Evolutionary conservation across 1,140 invertebrate genomes (phyloP).

Genomic region (Arion vulgaris): DNA sequence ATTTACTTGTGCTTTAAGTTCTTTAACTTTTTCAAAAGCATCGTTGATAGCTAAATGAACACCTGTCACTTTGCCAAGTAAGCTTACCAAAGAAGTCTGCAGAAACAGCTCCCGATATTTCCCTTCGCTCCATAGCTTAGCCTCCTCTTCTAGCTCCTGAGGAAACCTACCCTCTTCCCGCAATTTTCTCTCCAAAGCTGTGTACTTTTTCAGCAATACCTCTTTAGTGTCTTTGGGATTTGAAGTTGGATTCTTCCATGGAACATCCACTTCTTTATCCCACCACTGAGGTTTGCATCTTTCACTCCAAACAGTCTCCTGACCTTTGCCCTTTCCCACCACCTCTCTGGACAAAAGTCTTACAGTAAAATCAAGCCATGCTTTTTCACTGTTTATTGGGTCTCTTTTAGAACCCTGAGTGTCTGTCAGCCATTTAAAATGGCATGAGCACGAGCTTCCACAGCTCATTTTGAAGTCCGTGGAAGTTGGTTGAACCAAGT

Average conservation of each 20-base stretch:
- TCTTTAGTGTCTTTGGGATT: slow-evolving; percentile 45
- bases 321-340: slow-evolving; percentile 41
- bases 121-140: slow-evolving; percentile 36
- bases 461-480: slow-evolving; percentile 25
- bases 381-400: slow-evolving; percentile 42
- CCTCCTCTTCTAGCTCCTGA: slow-evolving; percentile 38
- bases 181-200: slow-evolving; percentile 38
- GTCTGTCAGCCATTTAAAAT: slow-evolving; percentile 28
- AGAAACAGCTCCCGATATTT: slow-evolving; percentile 32
- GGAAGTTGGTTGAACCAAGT: neutral
- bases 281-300: slow-evolving; percentile 42
- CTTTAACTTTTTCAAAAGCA: slow-evolving; percentile 31
- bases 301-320: slow-evolving; percentile 42
- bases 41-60: slow-evolving; percentile 20
- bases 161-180: slow-evolving; percentile 31
- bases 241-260: slow-evolving; percentile 46
- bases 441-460: slow-evolving; percentile 23
- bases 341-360: slow-evolving; percentile 39
- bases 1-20: slow-evolving; percentile 24
- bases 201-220: slow-evolving; percentile 38
- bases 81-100: slow-evolving; percentile 32
- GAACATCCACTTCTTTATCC: slow-evolving; percentile 14
- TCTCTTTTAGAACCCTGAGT: slow-evolving; percentile 36
- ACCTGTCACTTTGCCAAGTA: slow-evolving; percentile 37
- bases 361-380: slow-evolving; percentile 45